phyloP scores from a whole-genome alignment of 2,888 invertebrate species.

The Zaprionus obscuricornis region DNA sequence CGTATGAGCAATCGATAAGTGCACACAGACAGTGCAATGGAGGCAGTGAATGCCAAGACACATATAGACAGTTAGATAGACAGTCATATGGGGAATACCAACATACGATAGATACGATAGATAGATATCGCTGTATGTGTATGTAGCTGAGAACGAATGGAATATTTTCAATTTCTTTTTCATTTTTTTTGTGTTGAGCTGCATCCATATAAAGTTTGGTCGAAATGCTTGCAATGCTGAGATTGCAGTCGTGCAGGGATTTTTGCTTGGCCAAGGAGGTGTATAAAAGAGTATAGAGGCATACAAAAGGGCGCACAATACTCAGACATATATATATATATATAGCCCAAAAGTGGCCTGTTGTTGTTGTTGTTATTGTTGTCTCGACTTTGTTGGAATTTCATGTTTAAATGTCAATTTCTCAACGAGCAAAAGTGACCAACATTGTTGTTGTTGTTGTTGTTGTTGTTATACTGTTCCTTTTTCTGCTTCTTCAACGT shows the following conservation, averaged over 20 bases:
- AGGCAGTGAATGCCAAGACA: constrained; percentile 27
- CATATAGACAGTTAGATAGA: constrained; percentile 58
- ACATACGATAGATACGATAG: constrained; percentile 8
- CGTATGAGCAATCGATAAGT: constrained; percentile 74
- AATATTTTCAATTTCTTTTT: constrained; percentile 72
- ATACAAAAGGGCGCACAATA: constrained; percentile 5
- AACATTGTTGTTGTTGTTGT: constrained; percentile 38
- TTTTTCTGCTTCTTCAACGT: too few relatives aligned
- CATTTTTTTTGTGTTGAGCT: too few relatives aligned
- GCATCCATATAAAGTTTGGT: constrained; percentile 66
- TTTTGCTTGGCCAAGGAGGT: constrained; percentile 29
- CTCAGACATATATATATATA: constrained; percentile 21
- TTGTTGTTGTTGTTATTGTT: constrained; percentile 60
- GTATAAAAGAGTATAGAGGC: background rate
- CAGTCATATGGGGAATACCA: constrained; percentile 66
- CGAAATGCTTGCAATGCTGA: constrained; percentile 68
- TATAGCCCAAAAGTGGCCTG: constrained; percentile 60
- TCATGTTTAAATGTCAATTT: constrained; percentile 77
- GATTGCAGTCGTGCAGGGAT: constrained; percentile 67
- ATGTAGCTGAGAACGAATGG: background rate
- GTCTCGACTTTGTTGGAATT: constrained; percentile 62
- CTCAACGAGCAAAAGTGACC: constrained; percentile 72
- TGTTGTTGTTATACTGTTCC: constrained; percentile 25
- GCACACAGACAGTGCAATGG: constrained; percentile 45
- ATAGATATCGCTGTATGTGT: constrained; percentile 1